Base-by-base conservation (phyloP, 2,797 vertebrate genomes). In the Buphagus erythrorhynchus region DNA sequence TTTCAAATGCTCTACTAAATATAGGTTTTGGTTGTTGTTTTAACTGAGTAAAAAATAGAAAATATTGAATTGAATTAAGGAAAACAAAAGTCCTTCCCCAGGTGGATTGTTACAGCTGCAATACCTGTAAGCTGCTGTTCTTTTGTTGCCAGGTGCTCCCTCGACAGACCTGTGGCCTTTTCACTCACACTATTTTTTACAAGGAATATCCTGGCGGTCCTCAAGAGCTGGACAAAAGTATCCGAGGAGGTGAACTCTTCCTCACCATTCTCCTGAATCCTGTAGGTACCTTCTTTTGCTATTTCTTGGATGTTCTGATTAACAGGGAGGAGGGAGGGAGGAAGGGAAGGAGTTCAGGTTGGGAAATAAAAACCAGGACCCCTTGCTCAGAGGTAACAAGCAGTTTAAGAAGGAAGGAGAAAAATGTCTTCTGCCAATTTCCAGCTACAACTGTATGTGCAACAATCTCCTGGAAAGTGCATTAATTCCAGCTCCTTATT, bases 111-210 rank as follows among this genome's bases (percentile, higher is more conserved):
- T 17, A 26, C 25, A 17, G 17, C 83, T 59, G 62, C 29, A 86
- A 38, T 42, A 55, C 25, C 21, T 16, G 13, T 43, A 52, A 65
- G 6, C 40, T 8, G 2, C 45, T 81, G 78, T 61, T 74, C 10
- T 25, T 80, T 63, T 93, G 54, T 90, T 86, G 82, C 86, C 95
- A 99, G 99, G 99, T 99, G 86, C 98, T 99, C 90, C 99, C 99
- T 92, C 99, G 99, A 62, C 99, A 99, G 98, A 99, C 99, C 29
- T 99, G 99, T 91, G 99, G 99, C 90, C 98, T 99, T 96, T 99
- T 99, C 97, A 99, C 99, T 46, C 99, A 99, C 96, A 99, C 99
- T 80, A 99, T 99, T 98, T 99, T 99, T 98, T 99, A 99, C 97
- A 99, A 99, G 97, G 99, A 99, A 86, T 99, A 99, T 90, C 99